Conservation (phyloP, 2,888 invertebrate species). For the Aphrophora alni region DNA sequence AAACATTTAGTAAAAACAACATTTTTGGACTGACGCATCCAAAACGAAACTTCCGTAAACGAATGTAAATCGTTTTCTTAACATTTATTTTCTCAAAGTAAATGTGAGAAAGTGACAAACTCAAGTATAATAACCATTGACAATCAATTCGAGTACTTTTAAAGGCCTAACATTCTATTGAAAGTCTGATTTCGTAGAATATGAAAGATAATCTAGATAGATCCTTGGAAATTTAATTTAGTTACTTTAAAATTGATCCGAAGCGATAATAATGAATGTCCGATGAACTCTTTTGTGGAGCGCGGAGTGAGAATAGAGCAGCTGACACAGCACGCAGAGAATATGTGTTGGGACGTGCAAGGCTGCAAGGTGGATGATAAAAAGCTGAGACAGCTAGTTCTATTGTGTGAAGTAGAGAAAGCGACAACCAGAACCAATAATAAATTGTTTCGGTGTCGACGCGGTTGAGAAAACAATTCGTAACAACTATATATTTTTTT, state of each 20-base stretch:
- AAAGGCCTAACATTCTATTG: no score
- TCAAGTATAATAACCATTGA: no score
- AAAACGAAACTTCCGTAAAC: no score
- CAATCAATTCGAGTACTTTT: no score
- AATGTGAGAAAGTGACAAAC: no score
- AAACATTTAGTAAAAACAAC: no score
- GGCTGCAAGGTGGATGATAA: not conserved
- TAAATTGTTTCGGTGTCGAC: slow-evolving; percentile 47
- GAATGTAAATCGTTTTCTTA: no score
- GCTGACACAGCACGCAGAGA: not conserved
- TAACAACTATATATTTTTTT: slow-evolving; percentile 45
- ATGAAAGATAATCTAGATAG: not conserved
- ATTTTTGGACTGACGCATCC: no score
- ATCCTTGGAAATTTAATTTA: not conserved
- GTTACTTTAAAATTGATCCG: not conserved
- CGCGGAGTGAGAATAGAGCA: no score
- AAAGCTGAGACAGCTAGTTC: not conserved
- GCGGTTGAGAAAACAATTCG: slow-evolving; percentile 45
- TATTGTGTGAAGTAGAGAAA: not conserved
- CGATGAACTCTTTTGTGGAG: not conserved
- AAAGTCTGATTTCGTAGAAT: not conserved
- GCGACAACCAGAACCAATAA: slow-evolving; percentile 46
- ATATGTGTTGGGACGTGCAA: not conserved
- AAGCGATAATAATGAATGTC: not conserved
- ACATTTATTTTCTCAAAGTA: no score